Evolutionary conservation across 1,140 invertebrate genomes (phyloP), one percentile per base, ranked within the genome.

Genomic region (Battus philenor): DNA sequence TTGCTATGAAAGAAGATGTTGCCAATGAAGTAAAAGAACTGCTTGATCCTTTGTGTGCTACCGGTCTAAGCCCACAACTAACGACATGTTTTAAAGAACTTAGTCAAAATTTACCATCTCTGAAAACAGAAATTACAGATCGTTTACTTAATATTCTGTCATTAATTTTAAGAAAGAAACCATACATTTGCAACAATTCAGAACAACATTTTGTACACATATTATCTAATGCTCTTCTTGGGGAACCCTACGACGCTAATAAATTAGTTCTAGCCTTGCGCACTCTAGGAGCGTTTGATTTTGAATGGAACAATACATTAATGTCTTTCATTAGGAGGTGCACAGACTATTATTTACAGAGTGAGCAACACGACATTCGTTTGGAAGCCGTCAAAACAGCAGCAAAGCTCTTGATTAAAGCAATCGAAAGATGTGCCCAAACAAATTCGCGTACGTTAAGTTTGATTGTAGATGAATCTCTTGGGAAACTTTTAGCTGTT

Each of bases 281-380:
- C 68, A 99, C 98, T 1, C 89, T 99, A 1, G 97, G 97, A 1
- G 96, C 92, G 2, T 99, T 99, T 77, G 95, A 99, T 75, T 99
- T 99, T 86, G 95, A 98, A 81, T 95, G 95, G 2, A 94, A 97
- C 73, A 95, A 97, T 72, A 95, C 94, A 26, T 86, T 98, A 55
- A 89, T 98, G 18, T 95, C 96, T 63, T 98, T 98, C 88, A 95
- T 98, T 0, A 89, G 93, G 44, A 90, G 96, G 36, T 98, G 97
- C 84, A 95, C 96, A 1, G 96, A 98, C 61, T 91, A 95, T 75
- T 98, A 97, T 69, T 86, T 99, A n/a, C 92, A 91, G 4, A 95
- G 93, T 69, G 97, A 99, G 58, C 91, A 96, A 59, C 93, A 93
- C 59, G 96, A 98, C 75, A 93, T 99, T 0, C 90, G 98, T 10